Base-by-base conservation (phyloP, 2,113 vertebrate species). In the Capricornis sumatraensis region DNA sequence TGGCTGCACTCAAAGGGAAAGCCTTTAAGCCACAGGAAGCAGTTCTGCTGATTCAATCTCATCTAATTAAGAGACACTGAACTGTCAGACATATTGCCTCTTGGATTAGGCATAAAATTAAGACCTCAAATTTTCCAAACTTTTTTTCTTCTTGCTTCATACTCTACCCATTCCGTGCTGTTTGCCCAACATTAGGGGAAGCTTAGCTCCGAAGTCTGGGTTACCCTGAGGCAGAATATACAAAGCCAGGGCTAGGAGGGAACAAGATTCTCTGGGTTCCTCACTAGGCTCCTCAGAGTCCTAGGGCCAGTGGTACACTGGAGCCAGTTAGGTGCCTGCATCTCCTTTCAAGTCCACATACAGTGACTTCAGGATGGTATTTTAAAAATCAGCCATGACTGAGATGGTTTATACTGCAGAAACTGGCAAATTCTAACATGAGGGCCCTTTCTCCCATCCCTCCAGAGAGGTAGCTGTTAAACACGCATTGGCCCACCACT, bases 1-100 rank as follows among this genome's bases (percentile, higher is more conserved):
- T 6, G n/a, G 86, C 92, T 64, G 60, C 30, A 14, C 60, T 91
- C 0, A 1, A 85, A 95, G 87, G 88, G 67, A 96, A 92, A 95
- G 60, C 23, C 88, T 95, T 60, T 67, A 71, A 92, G 90, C 89
- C 71, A 89, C 86, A 88, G 88, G 96, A 96, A 92, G 94, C 60
- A 19, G 47, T 67, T 96, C 33, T 95, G 96, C 94, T 96, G 92
- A 97, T 95, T 97, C 91, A 89, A 28, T 93, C 85, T 94, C 92
- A 95, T 94, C 92, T 97, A 98, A 97, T 95, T 98, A 98, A 95
- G 94, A 98, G 92, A 95, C 90, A 95, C 96, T 83, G 87, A 96
- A 82, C 94, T 98, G 94, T 98, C 93, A 91, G 96, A 94, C 16
- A 50, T 85, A 33, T 23, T 79, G 95, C 81, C 82, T 96, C 96